Evolutionary conservation across 2,113 vertebrate genomes (phyloP).

Genomic region (Lamprotornis superbus): DNA sequence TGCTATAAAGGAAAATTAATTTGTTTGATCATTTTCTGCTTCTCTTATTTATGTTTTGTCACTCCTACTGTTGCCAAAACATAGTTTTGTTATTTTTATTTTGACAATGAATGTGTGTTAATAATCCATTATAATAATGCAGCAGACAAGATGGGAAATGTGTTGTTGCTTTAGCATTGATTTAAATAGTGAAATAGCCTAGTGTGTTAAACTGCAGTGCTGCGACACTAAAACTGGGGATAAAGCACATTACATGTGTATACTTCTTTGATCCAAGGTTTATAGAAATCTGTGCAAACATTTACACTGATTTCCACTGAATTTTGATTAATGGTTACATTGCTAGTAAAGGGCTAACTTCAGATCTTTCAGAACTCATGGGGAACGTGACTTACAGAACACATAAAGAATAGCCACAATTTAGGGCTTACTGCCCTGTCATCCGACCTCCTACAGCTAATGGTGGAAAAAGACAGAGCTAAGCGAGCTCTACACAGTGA

Average conservation of each 20-base stretch:
- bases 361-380: not conserved
- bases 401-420: not conserved
- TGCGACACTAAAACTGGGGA: not conserved
- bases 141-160: not conserved
- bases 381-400: not conserved
- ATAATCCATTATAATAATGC: not conserved
- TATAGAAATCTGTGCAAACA: not conserved
- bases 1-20: not conserved
- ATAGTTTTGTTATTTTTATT: not conserved
- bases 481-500: not conserved
- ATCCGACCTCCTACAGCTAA: not conserved
- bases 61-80: not conserved
- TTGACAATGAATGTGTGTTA: not conserved
- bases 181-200: not conserved
- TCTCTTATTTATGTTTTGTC: slow-evolving; percentile 8
- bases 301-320: not conserved
- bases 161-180: not conserved
- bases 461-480: not conserved
- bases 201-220: not conserved
- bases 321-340: not conserved
- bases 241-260: not conserved
- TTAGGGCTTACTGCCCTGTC: not conserved
- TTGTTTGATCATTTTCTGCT: not conserved
- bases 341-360: not conserved
- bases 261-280: not conserved